Conservation (phyloP, 2,797 vertebrate genomes). For the Periparus ater region DNA sequence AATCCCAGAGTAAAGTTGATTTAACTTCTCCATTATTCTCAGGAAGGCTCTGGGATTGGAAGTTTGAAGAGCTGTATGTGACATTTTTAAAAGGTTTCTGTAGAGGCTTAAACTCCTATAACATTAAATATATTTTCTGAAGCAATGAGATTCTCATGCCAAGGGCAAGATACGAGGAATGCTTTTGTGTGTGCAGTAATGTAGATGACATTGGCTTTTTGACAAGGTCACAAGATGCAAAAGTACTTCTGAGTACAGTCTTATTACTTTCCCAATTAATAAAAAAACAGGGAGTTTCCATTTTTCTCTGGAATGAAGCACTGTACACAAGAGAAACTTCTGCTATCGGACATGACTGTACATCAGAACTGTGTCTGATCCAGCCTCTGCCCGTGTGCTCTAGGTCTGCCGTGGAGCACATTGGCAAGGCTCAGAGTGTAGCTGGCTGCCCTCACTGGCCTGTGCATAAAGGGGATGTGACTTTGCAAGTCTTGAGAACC, state of each 20-base stretch:
- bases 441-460: background rate
- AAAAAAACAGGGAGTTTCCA: background rate
- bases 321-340: background rate
- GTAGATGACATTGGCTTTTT: background rate
- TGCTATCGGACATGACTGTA: rapidly evolving
- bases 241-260: background rate
- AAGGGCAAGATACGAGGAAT: background rate
- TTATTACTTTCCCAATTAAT: background rate
- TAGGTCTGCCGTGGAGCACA: background rate
- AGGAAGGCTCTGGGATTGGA: constrained; percentile 23
- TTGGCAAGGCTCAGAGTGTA: background rate
- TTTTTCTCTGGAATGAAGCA: background rate
- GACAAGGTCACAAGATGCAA: background rate
- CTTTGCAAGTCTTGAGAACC: background rate
- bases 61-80: constrained; percentile 23
- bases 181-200: background rate
- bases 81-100: constrained; percentile 33
- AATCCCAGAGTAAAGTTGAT: constrained; percentile 70
- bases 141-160: background rate
- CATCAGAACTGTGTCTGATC: background rate
- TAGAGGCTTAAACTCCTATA: constrained; percentile 15
- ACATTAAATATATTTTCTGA: constrained; percentile 29
- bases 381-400: rapidly evolving
- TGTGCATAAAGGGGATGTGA: background rate
- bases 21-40: constrained; percentile 59